phyloP scores from a whole-genome alignment of 1,140 invertebrate genomes.

The Lepidurus couesii region DNA sequence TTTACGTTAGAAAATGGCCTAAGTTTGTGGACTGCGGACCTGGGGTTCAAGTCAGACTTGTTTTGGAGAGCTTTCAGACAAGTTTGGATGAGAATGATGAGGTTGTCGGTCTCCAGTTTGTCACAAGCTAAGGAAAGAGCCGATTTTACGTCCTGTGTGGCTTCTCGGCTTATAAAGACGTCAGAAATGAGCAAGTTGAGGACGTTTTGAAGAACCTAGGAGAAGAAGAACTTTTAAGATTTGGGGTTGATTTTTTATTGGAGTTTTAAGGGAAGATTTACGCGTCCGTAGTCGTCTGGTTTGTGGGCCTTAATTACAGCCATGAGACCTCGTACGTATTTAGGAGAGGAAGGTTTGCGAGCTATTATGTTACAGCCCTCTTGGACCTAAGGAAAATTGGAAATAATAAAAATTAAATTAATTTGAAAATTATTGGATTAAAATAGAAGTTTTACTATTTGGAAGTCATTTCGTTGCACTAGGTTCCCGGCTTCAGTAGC shows the following conservation, averaged over 20 bases:
- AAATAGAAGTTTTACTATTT: background rate
- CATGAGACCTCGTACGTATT: background rate
- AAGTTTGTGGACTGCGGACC: background rate
- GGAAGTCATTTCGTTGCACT: background rate
- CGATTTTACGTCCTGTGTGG: background rate
- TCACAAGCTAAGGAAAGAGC: background rate
- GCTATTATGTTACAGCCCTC: slow-evolving; percentile 1
- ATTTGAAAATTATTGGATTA: background rate
- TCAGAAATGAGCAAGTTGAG: background rate
- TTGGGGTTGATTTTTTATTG: background rate
- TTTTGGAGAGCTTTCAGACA: background rate
- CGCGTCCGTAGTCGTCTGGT: background rate
- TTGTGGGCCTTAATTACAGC: background rate
- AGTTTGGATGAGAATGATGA: background rate
- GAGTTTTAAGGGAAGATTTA: background rate
- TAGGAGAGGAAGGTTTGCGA: background rate
- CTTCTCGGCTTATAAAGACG: background rate
- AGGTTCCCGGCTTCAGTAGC: background rate
- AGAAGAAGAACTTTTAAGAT: background rate
- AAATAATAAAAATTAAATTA: background rate
- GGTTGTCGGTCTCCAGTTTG: background rate
- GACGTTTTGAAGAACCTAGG: background rate
- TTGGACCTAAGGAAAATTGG: background rate
- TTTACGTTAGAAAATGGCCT: too few relatives aligned
- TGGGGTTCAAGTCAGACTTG: background rate